Conservation (phyloP, 2,797 vertebrate species). For the Siniperca scherzeri region DNA sequence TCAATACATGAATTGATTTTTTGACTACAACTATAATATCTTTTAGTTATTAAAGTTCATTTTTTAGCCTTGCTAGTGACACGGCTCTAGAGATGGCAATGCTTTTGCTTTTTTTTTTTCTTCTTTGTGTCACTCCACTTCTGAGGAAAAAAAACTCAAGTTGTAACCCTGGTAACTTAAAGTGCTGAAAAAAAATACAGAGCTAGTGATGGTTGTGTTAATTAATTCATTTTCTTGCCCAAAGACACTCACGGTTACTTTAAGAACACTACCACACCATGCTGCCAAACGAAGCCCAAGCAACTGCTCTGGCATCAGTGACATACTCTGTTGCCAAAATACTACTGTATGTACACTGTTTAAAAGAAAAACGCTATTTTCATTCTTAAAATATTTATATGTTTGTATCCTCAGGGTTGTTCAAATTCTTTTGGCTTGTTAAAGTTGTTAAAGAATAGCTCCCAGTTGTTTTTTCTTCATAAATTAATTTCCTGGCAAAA, state of each 20-base stretch:
- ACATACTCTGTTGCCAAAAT: constrained; percentile 41
- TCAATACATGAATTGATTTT: neutral
- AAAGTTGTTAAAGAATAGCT: neutral
- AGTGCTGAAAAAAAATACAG: neutral
- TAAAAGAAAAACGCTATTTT: constrained; percentile 1
- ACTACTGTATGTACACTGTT: neutral
- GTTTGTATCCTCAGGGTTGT: neutral
- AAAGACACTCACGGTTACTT: constrained; percentile 24
- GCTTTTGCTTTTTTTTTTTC: neutral
- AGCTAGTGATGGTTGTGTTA: neutral
- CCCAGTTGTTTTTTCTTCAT: neutral
- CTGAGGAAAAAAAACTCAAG: neutral
- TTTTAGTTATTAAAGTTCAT: neutral
- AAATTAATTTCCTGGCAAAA: neutral
- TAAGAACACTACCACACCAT: constrained; percentile 24
- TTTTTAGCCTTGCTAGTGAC: neutral
- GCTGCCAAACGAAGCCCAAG: constrained; percentile 26
- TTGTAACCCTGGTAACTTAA: neutral
- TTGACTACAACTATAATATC: neutral
- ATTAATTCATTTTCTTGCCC: constrained; percentile 17
- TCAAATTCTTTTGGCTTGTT: neutral
- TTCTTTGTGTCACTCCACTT: neutral
- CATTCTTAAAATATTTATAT: constrained; percentile 22
- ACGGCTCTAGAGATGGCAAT: neutral
- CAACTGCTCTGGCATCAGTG: constrained; percentile 26